Base-by-base conservation (phyloP, 2,888 invertebrate species). In the Agrypnus murinus region DNA sequence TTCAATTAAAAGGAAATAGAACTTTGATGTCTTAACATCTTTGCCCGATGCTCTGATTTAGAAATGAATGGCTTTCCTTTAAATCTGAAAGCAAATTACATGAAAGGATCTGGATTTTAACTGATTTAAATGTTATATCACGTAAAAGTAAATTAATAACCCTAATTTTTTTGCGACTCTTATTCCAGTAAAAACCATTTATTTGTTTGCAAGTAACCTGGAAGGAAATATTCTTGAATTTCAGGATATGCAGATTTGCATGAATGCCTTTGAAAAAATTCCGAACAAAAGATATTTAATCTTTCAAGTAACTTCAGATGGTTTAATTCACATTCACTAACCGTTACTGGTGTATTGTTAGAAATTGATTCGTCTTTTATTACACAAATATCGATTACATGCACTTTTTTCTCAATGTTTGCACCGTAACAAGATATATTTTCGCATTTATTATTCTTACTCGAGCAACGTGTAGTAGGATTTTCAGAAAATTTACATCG, bases 1-100 rank as follows among this genome's bases (percentile, higher is more conserved):
- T 71, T 71, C 71, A 71, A 71, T 71, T 71, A 71, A 71, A 71
- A 71, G 71, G 71, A 71, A 71, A 71, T 71, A 71, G 71, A 71
- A 67, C 71, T 71, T 71, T 71, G 71, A 71, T 71, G 71, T 71
- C 67, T 63, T 66, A 66, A 58, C 38, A 46, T 66, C 67, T 71
- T 64, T 67, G 63, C 62, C 36, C 25, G 25, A 25, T 55, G 53
- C 50, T 31, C 48, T 53, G 50, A 62, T 71, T 66, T 67, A 34
- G 67, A 25, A 67, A 60, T 60, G 67, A 67, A 60, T 59, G 31
- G 38, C 43, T 5, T 40, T 40, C 25, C 25, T 15, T 15, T 40
- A 67, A 46, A 60, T 60, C 38, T 50, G 31, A 67, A 67, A 67
- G 67, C 60, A 53, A 66, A 66, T 59, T 66, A 66, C 43, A 59